A percentile compares a stretch with the other conserved stretches of the same genome.
phyloP scores from a whole-genome alignment of 2,888 invertebrate genomes.

The Tenthredo amoena region DNA sequence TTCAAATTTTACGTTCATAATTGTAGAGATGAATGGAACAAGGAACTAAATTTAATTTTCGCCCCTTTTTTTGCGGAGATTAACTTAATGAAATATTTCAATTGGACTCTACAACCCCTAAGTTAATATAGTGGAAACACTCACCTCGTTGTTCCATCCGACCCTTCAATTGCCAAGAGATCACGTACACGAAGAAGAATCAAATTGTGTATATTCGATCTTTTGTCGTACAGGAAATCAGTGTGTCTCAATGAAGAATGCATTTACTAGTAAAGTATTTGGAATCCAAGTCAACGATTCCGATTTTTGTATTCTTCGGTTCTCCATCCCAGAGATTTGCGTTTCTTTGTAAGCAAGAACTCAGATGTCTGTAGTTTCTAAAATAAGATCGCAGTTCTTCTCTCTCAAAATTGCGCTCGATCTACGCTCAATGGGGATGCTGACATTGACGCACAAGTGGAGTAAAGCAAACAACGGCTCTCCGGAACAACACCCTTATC shows the following conservation, averaged over 20 bases:
- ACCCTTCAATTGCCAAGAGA: not conserved
- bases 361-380: not conserved
- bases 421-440: not conserved
- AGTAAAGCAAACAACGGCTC: not conserved
- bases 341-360: not conserved
- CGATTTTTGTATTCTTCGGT: not conserved
- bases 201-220: no score
- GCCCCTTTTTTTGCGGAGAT: not conserved
- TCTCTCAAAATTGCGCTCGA: not conserved
- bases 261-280: not conserved
- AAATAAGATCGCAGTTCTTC: not conserved
- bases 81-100: not conserved
- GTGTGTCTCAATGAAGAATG: no score
- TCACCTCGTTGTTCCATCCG: not conserved
- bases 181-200: no score
- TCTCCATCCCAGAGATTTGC: not conserved
- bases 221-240: no score
- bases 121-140: not conserved
- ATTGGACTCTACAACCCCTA: not conserved
- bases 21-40: not conserved
- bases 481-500: not conserved
- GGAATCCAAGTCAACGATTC: not conserved
- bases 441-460: conserved; percentile 1
- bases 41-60: not conserved
- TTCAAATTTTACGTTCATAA: not conserved